Evolutionary conservation across 2,888 invertebrate genomes (phyloP).

Genomic region (Agonopterix alstromeriana): DNA sequence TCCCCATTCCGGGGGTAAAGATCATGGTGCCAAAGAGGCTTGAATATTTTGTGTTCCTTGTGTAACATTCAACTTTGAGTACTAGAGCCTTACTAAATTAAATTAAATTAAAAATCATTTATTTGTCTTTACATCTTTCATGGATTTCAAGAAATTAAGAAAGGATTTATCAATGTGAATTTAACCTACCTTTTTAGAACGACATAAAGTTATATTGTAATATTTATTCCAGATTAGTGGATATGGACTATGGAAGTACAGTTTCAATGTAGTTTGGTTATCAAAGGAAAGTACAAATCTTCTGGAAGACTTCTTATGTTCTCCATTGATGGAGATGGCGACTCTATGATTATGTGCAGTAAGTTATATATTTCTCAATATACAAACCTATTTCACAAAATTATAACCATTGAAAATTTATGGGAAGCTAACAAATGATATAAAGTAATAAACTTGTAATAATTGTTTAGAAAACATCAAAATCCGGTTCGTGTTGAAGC

Average conservation of each 20-base stretch:
- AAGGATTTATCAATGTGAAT: too few relatives aligned
- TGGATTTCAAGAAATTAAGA: too few relatives aligned
- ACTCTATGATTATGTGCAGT: constrained; percentile 42
- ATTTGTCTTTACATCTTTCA: too few relatives aligned
- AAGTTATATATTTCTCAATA: constrained; percentile 18
- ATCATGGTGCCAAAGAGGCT: too few relatives aligned
- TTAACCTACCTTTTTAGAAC: too few relatives aligned
- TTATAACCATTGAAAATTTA: background rate
- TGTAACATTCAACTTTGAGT: too few relatives aligned
- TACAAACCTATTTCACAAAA: background rate
- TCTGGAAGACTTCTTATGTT: constrained; percentile 41
- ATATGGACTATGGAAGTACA: constrained; percentile 31
- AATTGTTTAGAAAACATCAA: constrained; percentile 31
- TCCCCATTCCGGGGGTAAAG: too few relatives aligned
- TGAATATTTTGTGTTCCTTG: too few relatives aligned
- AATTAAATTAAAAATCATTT: too few relatives aligned
- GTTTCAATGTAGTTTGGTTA: constrained; percentile 43
- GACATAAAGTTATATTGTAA: background rate
- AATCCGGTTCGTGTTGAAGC: constrained; percentile 25
- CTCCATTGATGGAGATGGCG: constrained; percentile 43
- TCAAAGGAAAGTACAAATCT: constrained; percentile 46
- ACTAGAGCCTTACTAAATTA: too few relatives aligned
- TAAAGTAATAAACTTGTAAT: background rate
- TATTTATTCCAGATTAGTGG: constrained; percentile 27
- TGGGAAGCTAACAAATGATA: background rate